phyloP scores from a whole-genome alignment of 2,797 vertebrate species.

The Pantherophis alleghaniensis region DNA sequence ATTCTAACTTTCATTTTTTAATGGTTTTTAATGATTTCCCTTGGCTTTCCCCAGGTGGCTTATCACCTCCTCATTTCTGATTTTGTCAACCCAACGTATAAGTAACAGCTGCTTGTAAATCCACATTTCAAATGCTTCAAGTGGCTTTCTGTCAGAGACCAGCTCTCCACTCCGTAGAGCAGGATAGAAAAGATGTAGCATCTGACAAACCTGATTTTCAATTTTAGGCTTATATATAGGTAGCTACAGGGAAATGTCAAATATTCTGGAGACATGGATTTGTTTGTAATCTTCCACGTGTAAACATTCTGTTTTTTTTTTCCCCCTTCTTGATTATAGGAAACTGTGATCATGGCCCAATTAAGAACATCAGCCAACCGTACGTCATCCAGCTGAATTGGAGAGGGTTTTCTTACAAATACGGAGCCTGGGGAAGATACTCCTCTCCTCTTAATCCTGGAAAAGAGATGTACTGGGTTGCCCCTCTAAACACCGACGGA shows the following conservation, averaged over 20 bases:
- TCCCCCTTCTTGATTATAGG: constrained; percentile 57
- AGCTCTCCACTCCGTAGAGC: no score
- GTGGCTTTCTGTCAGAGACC: no score
- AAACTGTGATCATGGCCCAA: constrained; percentile 66
- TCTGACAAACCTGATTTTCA: no score
- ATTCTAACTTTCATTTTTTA: no score
- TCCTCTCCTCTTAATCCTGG: constrained; percentile 61
- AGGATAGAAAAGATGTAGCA: no score
- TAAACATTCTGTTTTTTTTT: constrained; percentile 20
- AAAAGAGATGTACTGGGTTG: constrained; percentile 71
- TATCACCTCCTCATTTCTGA: no score
- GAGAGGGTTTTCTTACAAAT: constrained; percentile 65
- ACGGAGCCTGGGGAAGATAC: constrained; percentile 74
- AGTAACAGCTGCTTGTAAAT: no score
- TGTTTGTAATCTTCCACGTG: not conserved
- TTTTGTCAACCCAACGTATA: no score
- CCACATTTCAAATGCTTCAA: no score
- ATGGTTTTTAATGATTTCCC: no score
- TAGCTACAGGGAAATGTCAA: no score
- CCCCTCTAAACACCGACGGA: constrained; percentile 63
- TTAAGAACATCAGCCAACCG: constrained; percentile 69
- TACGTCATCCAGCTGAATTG: constrained; percentile 71
- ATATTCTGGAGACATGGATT: not conserved
- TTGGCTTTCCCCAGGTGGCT: no score
- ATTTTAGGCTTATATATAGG: not conserved